These are phyloP conservation scores for Eidolon helvum DNA, from an alignment of 2,113 vertebrate genomes.

Conservation along the genomic window DNA sequence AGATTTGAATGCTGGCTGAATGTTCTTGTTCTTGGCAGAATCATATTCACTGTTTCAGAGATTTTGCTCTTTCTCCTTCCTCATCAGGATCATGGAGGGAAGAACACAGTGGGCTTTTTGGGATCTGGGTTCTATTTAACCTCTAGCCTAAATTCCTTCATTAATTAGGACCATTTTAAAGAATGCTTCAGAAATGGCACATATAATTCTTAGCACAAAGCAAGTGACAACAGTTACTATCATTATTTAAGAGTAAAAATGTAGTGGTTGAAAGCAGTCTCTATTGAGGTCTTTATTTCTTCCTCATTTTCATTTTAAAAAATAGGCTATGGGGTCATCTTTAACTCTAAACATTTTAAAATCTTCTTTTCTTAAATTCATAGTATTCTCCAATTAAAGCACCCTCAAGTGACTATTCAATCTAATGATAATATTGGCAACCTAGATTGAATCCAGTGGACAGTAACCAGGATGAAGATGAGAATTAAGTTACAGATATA, in stretches of 20 bases:
- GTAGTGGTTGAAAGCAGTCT: not conserved
- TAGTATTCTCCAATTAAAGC: not conserved
- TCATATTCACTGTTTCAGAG: not conserved
- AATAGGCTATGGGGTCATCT: not conserved
- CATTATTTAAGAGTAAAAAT: constrained; percentile 21
- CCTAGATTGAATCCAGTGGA: not conserved
- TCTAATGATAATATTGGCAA: not conserved
- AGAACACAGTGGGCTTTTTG: not conserved
- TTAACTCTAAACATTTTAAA: not conserved
- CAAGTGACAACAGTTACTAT: not conserved
- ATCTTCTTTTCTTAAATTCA: not conserved
- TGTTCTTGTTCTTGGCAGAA: not conserved
- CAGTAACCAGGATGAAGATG: not conserved
- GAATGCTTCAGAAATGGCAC: not conserved
- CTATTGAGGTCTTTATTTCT: not conserved
- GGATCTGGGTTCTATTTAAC: not conserved
- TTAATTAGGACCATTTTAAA: not conserved
- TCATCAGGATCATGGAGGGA: not conserved
- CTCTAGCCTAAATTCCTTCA: not conserved
- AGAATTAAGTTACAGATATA: not conserved
- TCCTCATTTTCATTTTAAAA: not conserved
- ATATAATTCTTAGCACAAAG: constrained; percentile 2
- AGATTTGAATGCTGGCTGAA: not conserved
- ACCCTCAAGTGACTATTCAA: not conserved
- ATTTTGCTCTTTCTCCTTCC: not conserved